Base-by-base conservation (phyloP, 2,113 vertebrate species). In the Glaucidium brasilianum region DNA sequence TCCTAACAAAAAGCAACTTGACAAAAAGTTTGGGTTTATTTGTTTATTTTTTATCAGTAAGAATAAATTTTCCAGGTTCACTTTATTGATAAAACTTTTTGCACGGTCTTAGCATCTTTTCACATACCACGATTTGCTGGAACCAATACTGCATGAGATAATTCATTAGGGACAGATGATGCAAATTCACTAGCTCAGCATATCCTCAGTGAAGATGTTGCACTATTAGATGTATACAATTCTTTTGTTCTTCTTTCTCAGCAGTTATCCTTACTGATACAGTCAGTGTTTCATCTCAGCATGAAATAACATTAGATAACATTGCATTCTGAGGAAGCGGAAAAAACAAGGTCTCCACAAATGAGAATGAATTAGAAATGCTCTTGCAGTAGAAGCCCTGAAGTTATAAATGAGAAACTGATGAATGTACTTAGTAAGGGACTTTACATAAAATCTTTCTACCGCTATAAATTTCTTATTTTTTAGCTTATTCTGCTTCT, bases 241-340 rank as follows among this genome's bases (percentile, higher is more conserved):
- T 82, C 78, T 98, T 98, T 97, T 97, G 92, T 98, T 97, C 95
- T 97, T 98, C 96, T 93, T 97, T 94, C 96, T 97, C 97, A 98
- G 97, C 96, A 96, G 95, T 96, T 97, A 97, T 96, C 83, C 96
- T 83, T 85, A 93, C 94, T 95, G 93, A 96, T 95, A 96, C 8
- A 96, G 93, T 92, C 94, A 93, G 72, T 91, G 85, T 96, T 98
- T 98, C 90, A 96, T 97, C 97, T 94, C 97, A 97, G 97, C 96
- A 81, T 96, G 97, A 98, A 98, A 97, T 96, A 97, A 92, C 76
- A 96, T 98, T 97, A 98, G 93, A 97, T 96, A 98, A 97, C 79
- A 87, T 59, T 85, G 60, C 77, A 83, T 96, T 97, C 87, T 76
- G 91, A 94, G 69, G 95, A 96, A 94, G 84, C 1, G 15, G 93